These are phyloP conservation scores for Poeciliopsis gracilis DNA, from an alignment of 2,797 vertebrate genomes.

Conservation along the genomic window DNA sequence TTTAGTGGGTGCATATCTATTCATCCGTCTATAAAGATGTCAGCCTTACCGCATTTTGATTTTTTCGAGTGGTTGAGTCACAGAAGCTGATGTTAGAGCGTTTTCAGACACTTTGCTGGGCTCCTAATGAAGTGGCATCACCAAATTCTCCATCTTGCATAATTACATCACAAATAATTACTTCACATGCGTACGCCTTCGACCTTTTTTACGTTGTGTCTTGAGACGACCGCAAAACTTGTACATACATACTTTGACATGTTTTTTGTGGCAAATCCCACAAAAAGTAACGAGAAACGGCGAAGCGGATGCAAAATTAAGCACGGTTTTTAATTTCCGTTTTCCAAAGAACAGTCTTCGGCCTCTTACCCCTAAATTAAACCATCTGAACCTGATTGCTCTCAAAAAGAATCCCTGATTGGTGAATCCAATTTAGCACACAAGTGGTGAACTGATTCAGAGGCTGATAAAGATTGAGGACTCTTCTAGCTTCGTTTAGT, in stretches of 20 bases:
- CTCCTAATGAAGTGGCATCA: background rate
- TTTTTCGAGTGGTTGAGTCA: background rate
- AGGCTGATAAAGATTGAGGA: background rate
- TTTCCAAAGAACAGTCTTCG: too few relatives aligned
- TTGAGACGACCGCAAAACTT: background rate
- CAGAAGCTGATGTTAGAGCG: background rate
- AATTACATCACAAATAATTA: background rate
- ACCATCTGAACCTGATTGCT: background rate
- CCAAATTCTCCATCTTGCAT: background rate
- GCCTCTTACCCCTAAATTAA: background rate
- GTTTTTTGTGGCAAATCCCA: background rate
- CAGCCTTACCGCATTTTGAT: background rate
- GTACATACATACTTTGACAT: background rate
- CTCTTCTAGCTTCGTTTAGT: background rate
- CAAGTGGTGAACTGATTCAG: background rate
- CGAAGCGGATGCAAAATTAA: too few relatives aligned
- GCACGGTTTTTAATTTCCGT: too few relatives aligned
- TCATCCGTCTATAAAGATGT: too few relatives aligned
- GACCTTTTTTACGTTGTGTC: background rate
- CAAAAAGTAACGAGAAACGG: background rate
- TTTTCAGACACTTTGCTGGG: background rate
- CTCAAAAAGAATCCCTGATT: background rate
- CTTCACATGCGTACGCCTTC: background rate
- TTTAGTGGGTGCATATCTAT: background rate
- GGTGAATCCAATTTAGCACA: background rate